Percentiles rank a stretch among this genome's conserved stretches.
Evolutionary conservation across 2,888 invertebrate genomes (phyloP).

Genomic region (Metacarcinus magister): DNA sequence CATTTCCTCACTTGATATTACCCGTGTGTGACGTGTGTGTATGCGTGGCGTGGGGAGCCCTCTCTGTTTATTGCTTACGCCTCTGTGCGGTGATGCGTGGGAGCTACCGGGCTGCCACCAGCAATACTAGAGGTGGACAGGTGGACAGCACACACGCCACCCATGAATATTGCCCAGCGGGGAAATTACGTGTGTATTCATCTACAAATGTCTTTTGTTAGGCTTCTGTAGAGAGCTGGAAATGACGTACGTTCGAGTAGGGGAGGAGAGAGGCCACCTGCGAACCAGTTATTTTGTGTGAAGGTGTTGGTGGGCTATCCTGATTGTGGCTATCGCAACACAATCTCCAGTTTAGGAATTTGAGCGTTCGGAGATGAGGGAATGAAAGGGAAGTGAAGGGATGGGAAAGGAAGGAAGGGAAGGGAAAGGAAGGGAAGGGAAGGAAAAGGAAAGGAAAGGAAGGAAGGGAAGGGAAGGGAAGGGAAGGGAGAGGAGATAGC

Average conservation of each 20-base stretch:
- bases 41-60: neutral
- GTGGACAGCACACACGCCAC: neutral
- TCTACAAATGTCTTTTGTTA: neutral
- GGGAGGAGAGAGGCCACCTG: neutral
- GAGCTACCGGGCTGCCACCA: neutral
- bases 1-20: neutral
- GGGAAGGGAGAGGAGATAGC: neutral
- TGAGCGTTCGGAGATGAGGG: neutral
- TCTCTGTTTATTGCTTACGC: neutral
- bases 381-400: neutral
- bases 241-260: neutral
- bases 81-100: neutral
- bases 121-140: neutral
- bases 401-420: no score
- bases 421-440: no score
- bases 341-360: neutral
- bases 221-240: neutral
- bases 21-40: neutral
- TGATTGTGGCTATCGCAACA: neutral
- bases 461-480: neutral
- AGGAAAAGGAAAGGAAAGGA: neutral
- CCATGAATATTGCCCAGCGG: neutral
- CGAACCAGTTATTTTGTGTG: neutral
- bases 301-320: neutral
- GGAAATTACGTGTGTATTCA: slow-evolving; percentile 6